Conservation (phyloP, 2,113 vertebrate genomes). For the Scatophagus argus region DNA sequence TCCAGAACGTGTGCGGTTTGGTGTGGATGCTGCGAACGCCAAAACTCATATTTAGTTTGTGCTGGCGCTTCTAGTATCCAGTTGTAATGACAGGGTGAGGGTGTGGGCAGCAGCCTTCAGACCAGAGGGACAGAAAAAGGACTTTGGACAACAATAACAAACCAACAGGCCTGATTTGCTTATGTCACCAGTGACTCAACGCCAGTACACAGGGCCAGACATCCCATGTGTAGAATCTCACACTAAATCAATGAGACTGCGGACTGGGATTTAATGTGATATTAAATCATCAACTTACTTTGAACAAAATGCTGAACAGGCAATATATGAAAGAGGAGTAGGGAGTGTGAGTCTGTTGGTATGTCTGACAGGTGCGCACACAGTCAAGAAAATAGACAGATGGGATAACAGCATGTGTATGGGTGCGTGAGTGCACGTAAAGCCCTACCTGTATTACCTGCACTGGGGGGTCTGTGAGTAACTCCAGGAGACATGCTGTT, state of each 20-base stretch:
- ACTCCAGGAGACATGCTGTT: constrained; percentile 99
- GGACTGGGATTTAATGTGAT: constrained; percentile 41
- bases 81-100: constrained; percentile 81
- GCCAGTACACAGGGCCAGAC: constrained; percentile 59
- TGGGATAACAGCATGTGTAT: constrained; percentile 49
- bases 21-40: constrained; percentile 69
- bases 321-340: constrained; percentile 40
- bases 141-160: constrained; percentile 81
- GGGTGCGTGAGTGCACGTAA: constrained; percentile 43
- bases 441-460: constrained; percentile 91
- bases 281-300: constrained; percentile 52
- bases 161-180: constrained; percentile 67
- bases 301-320: constrained; percentile 44
- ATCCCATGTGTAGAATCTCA: constrained; percentile 46
- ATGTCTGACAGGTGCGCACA: constrained; percentile 32
- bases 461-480: constrained; percentile 98
- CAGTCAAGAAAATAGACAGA: constrained; percentile 29
- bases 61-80: constrained; percentile 77
- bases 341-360: constrained; percentile 42
- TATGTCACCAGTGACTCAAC: constrained; percentile 67
- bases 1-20: constrained; percentile 66
- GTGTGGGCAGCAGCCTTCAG: constrained; percentile 76
- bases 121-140: constrained; percentile 71
- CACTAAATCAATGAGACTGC: constrained; percentile 51
- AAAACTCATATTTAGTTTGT: constrained; percentile 85